phyloP scores from a whole-genome alignment of 2,797 vertebrate genomes.

The Macroramphosus scolopax region DNA sequence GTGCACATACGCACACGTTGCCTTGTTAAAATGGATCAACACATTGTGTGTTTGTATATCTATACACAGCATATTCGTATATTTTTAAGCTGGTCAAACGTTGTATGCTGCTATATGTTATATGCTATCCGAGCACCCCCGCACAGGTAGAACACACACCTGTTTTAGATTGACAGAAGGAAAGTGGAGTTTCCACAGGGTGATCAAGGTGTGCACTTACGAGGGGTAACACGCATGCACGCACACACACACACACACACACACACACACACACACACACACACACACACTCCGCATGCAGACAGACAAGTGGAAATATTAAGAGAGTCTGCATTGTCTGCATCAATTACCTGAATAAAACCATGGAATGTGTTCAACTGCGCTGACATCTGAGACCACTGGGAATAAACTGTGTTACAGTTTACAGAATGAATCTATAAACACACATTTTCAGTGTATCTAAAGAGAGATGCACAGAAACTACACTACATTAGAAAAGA shows the following conservation, averaged over 20 bases:
- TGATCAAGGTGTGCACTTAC: conserved; percentile 28
- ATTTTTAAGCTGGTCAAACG: no score
- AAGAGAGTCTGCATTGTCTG: conserved; percentile 25
- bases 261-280: conserved; percentile 15
- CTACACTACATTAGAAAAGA: no score
- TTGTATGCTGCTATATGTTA: no score
- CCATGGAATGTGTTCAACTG: conserved; percentile 22
- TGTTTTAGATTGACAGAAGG: conserved; percentile 52
- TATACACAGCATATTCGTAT: not conserved
- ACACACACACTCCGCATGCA: no score
- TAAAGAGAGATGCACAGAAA: no score
- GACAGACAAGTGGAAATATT: conserved; percentile 56
- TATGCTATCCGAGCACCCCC: no score
- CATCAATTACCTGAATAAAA: conserved; percentile 32
- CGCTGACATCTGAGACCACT: not conserved
- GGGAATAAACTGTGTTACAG: not conserved
- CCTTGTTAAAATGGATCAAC: no score
- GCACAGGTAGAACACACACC: conserved; percentile 27
- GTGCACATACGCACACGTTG: not conserved
- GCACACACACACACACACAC: conserved; percentile 11
- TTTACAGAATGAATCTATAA: no score
- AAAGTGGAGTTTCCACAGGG: conserved; percentile 63
- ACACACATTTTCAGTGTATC: no score
- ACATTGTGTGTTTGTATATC: no score
- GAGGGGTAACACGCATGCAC: not conserved